These are phyloP conservation scores for Pyrgilauda ruficollis DNA, from an alignment of 2,113 vertebrate species.

Conservation along the genomic window DNA sequence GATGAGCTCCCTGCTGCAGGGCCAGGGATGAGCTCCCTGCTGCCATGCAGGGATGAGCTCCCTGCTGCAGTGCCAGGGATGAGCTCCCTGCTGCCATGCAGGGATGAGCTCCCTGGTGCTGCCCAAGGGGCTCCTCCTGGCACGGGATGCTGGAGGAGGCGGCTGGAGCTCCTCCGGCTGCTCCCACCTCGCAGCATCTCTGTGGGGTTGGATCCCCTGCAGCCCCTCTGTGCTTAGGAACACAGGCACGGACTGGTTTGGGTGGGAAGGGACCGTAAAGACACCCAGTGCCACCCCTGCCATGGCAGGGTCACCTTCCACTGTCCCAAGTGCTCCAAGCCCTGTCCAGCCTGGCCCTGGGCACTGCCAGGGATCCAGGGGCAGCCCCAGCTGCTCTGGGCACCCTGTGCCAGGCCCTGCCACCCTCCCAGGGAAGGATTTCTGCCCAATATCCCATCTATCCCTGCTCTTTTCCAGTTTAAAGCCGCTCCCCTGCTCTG, in stretches of 20 bases:
- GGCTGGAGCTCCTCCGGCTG: neutral
- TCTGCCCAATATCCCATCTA: rapidly evolving
- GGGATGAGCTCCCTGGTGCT: too few species aligned
- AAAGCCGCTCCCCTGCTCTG: too few species aligned
- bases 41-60: neutral
- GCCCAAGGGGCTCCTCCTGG: too few species aligned
- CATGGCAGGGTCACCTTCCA: neutral
- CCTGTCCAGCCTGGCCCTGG: neutral
- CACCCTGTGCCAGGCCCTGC: neutral
- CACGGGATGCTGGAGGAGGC: neutral
- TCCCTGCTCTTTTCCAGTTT: rapidly evolving
- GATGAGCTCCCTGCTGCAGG: too few species aligned
- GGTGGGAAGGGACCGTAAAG: neutral
- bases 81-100: too few species aligned
- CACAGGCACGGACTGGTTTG: neutral
- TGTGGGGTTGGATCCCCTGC: neutral
- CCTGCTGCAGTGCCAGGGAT: too few species aligned
- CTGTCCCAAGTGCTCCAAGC: neutral
- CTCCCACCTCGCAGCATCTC: neutral
- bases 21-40: neutral
- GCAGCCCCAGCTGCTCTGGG: neutral
- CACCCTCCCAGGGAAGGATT: neutral
- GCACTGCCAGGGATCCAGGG: neutral
- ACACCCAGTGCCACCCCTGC: neutral
- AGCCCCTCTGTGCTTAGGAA: neutral